Conservation (phyloP, 2,888 invertebrate species). For the Melolontha melolontha region DNA sequence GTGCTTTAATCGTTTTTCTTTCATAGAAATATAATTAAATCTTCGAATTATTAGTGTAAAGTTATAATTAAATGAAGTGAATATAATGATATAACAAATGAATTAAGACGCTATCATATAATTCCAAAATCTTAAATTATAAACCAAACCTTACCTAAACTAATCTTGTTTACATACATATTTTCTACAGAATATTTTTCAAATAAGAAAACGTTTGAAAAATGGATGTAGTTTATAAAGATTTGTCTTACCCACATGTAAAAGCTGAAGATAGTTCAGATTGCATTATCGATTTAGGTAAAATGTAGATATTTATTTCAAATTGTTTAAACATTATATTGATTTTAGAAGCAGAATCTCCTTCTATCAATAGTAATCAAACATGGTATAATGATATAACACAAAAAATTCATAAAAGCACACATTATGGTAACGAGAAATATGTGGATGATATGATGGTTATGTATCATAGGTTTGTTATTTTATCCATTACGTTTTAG, state of each 20-base stretch:
- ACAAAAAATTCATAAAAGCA: conserved; percentile 3
- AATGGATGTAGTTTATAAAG: conserved; percentile 29
- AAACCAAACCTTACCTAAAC: conserved; percentile 3
- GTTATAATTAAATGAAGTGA: too few relatives aligned
- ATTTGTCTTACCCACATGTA: conserved; percentile 26
- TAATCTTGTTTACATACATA: conserved; percentile 29
- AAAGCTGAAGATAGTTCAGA: conserved; percentile 37
- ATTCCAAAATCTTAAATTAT: too few relatives aligned
- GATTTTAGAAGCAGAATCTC: conserved; percentile 24
- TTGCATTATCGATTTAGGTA: conserved; percentile 33
- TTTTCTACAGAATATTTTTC: conserved; percentile 5
- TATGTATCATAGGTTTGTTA: conserved; percentile 12
- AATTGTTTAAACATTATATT: conserved; percentile 1
- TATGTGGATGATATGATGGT: conserved; percentile 18
- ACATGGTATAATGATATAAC: background rate
- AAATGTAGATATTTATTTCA: conserved; percentile 8
- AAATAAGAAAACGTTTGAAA: background rate
- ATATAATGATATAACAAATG: too few relatives aligned
- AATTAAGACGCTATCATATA: too few relatives aligned
- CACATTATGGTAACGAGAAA: conserved; percentile 30
- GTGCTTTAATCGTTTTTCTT: conserved; percentile 16
- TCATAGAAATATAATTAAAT: conserved; percentile 3
- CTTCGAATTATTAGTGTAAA: too few relatives aligned
- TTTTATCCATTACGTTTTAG: background rate
- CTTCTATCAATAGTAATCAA: conserved; percentile 22